Evolutionary conservation across 64 coral and sea anemone genomes (phyloP).

Genomic region (Actinia equina): DNA sequence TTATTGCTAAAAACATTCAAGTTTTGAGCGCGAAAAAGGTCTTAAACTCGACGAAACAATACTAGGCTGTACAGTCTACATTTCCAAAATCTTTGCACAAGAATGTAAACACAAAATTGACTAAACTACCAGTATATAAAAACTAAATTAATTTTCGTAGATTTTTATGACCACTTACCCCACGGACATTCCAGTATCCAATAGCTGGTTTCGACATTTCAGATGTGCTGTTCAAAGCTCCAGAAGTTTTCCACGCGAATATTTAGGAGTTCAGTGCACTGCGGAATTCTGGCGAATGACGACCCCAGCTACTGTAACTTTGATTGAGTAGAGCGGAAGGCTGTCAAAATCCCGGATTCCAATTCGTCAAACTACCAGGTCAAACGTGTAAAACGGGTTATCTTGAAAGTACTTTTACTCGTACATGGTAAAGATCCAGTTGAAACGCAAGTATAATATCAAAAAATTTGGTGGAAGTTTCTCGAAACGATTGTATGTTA

Average conservation of each 20-base stretch:
- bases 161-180: conserved; percentile 18
- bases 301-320: neutral
- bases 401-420: neutral
- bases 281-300: neutral
- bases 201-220: conserved; percentile 15
- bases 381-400: neutral
- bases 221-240: neutral
- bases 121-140: too few relatives aligned
- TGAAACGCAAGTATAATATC: too few relatives aligned
- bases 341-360: neutral
- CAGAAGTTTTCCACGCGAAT: neutral
- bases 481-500: too few relatives aligned
- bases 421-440: too few relatives aligned
- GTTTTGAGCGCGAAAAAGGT: too few relatives aligned
- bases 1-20: too few relatives aligned
- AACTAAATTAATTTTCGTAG: neutral
- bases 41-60: neutral
- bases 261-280: neutral
- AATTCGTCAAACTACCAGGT: neutral
- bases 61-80: too few relatives aligned
- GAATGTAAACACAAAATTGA: too few relatives aligned
- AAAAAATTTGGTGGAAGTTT: too few relatives aligned
- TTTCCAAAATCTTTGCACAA: too few relatives aligned
- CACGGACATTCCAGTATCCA: conserved; percentile 42
- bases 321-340: neutral